These are phyloP conservation scores for Staurois parvus DNA, from an alignment of 2,797 vertebrate genomes.

Conservation along the genomic window DNA sequence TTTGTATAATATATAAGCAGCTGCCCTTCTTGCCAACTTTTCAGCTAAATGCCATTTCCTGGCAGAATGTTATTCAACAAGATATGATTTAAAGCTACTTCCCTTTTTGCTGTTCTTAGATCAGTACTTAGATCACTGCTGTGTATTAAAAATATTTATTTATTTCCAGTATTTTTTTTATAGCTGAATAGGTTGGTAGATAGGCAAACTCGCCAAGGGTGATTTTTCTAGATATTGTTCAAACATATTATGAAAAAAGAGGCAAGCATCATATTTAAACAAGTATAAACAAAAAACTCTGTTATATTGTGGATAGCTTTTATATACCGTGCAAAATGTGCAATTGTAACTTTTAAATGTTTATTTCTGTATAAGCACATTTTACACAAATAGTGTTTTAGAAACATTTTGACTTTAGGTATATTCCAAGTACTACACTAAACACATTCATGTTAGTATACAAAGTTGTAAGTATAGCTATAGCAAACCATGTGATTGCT, in stretches of 20 bases:
- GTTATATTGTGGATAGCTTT: too few species aligned
- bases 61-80: conserved; percentile 49
- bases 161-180: conserved; percentile 11
- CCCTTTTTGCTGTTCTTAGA: conserved; percentile 46
- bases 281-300: too few species aligned
- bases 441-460: neutral
- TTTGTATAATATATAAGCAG: conserved; percentile 31
- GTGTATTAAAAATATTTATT: conserved; percentile 62
- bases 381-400: too few species aligned
- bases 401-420: neutral
- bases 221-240: too few species aligned
- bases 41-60: conserved; percentile 59
- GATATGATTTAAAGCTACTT: conserved; percentile 57
- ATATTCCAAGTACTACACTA: neutral
- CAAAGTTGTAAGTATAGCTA: too few species aligned
- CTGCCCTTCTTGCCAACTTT: conserved; percentile 41
- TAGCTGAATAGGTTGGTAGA: neutral
- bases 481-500: too few species aligned
- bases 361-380: too few species aligned
- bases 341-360: too few species aligned
- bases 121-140: neutral
- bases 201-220: too few species aligned
- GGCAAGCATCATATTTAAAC: neutral
- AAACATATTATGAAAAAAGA: neutral
- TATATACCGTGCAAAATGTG: too few species aligned